Evolutionary conservation across 2,888 invertebrate genomes (phyloP).

Genomic region (Meganola albula): DNA sequence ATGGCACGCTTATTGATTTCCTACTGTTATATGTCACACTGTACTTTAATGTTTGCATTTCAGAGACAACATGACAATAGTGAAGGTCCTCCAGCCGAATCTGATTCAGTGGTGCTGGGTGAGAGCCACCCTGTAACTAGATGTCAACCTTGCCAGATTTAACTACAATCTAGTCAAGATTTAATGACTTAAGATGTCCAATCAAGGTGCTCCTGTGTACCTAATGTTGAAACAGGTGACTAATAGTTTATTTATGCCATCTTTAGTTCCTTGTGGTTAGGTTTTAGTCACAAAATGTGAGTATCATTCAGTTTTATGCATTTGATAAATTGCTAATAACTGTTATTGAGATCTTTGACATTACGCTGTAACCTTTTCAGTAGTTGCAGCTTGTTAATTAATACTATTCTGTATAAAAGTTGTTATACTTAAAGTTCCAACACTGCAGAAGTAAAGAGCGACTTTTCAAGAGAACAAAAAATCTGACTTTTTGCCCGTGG

Average conservation of each 20-base stretch:
- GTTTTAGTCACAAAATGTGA: slow-evolving; percentile 26
- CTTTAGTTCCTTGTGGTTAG: slow-evolving; percentile 10
- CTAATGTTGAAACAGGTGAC: slow-evolving; percentile 9
- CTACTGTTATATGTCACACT: background rate
- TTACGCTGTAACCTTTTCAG: too few species aligned
- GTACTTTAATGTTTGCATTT: slow-evolving; percentile 33
- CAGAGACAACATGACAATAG: slow-evolving; percentile 87
- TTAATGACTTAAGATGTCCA: slow-evolving; percentile 8
- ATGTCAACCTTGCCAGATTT: slow-evolving; percentile 80
- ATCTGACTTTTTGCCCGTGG: too few species aligned
- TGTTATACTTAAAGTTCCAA: too few species aligned
- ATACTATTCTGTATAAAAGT: too few species aligned
- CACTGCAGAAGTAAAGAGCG: too few species aligned
- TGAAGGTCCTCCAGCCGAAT: slow-evolving; percentile 79
- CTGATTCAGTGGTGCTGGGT: slow-evolving; percentile 81
- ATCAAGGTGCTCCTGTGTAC: slow-evolving; percentile 13
- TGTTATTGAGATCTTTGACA: too few species aligned
- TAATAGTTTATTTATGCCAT: slow-evolving; percentile 17
- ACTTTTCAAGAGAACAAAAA: too few species aligned
- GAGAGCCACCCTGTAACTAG: slow-evolving; percentile 81
- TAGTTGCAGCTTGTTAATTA: too few species aligned
- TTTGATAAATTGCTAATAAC: too few species aligned
- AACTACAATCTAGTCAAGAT: slow-evolving; percentile 36
- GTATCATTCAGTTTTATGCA: too few species aligned
- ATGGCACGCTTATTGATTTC: too few species aligned